phyloP scores from a whole-genome alignment of 2,888 invertebrate species.

The Philonicus albiceps region DNA sequence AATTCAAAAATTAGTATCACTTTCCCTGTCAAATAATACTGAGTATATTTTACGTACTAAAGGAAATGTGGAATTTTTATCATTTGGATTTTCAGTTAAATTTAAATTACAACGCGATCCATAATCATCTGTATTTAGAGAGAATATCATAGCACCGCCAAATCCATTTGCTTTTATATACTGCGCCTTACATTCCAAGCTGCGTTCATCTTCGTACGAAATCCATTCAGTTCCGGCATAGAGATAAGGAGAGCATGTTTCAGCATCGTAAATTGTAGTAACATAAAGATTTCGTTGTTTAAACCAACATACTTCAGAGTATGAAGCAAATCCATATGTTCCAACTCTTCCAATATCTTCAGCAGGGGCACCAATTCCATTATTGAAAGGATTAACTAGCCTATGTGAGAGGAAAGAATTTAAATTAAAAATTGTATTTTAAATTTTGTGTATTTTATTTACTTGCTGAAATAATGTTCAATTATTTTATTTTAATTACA shows the following conservation, averaged over 20 bases:
- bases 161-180: slow-evolving; percentile 71
- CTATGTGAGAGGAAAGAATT: slow-evolving; percentile 57
- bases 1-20: slow-evolving; percentile 7
- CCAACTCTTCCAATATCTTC: slow-evolving; percentile 75
- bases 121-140: slow-evolving; percentile 83
- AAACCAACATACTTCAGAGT: slow-evolving; percentile 75
- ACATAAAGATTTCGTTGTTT: slow-evolving; percentile 65
- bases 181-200: slow-evolving; percentile 73
- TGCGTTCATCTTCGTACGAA: slow-evolving; percentile 78
- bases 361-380: slow-evolving; percentile 75
- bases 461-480: neutral
- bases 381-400: slow-evolving; percentile 73
- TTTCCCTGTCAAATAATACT: slow-evolving; percentile 48
- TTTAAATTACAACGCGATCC: slow-evolving; percentile 66
- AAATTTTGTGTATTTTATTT: too few relatives aligned
- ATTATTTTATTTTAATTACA: too few relatives aligned
- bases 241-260: slow-evolving; percentile 80
- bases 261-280: slow-evolving; percentile 70
- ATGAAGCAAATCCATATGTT: slow-evolving; percentile 74
- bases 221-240: slow-evolving; percentile 79
- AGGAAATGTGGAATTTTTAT: slow-evolving; percentile 54
- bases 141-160: slow-evolving; percentile 85
- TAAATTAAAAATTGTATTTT: too few relatives aligned
- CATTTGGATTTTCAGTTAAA: slow-evolving; percentile 39
- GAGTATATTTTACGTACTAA: slow-evolving; percentile 52